These are phyloP conservation scores for Xestia sexstrigata DNA, from an alignment of 2,888 invertebrate species.

Conservation along the genomic window DNA sequence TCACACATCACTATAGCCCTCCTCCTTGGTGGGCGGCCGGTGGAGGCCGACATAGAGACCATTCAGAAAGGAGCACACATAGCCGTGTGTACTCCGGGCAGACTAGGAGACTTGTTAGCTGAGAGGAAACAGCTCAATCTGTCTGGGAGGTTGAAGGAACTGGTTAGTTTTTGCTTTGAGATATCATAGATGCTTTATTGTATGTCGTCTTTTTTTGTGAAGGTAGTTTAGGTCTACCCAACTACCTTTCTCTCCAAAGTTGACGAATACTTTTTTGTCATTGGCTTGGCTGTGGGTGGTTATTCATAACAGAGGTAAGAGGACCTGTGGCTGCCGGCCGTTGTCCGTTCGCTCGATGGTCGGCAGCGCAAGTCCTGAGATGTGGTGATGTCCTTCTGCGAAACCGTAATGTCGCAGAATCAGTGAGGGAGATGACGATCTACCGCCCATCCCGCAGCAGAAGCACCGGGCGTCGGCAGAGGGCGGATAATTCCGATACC, in stretches of 20 bases:
- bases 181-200: neutral
- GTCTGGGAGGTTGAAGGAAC: slow-evolving; percentile 93
- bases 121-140: slow-evolving; percentile 93
- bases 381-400: too few relatives aligned
- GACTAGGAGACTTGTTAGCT: slow-evolving; percentile 96
- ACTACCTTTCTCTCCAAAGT: neutral
- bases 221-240: neutral
- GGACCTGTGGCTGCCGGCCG: neutral
- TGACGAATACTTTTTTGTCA: neutral
- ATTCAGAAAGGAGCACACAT: slow-evolving; percentile 95
- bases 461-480: too few relatives aligned
- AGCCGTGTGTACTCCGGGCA: slow-evolving; percentile 98
- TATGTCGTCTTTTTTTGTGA: neutral
- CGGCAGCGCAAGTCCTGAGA: too few relatives aligned
- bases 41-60: slow-evolving; percentile 93
- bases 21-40: slow-evolving; percentile 95
- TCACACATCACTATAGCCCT: slow-evolving; percentile 90
- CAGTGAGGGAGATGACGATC: too few relatives aligned
- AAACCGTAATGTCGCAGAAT: too few relatives aligned
- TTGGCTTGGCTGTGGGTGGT: neutral
- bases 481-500: too few relatives aligned
- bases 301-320: too few relatives aligned
- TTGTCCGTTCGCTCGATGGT: neutral
- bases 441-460: too few relatives aligned
- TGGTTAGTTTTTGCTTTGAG: slow-evolving; percentile 89